Evolutionary conservation across 1,140 invertebrate species (phyloP).

Genomic region (Drosophila serrata): DNA sequence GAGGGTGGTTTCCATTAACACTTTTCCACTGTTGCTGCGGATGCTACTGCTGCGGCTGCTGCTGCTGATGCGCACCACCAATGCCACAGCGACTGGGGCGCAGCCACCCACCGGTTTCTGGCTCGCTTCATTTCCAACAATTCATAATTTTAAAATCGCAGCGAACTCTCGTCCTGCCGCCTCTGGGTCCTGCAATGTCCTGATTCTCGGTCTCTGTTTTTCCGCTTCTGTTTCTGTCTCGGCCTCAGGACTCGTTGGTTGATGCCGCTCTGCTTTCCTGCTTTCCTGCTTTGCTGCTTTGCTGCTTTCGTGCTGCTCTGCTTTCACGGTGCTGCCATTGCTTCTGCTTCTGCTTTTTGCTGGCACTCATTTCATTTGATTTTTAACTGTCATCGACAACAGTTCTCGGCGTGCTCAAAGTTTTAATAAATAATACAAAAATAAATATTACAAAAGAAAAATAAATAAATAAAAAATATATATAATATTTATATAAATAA

Average conservation of each 20-base stretch:
- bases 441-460: not conserved
- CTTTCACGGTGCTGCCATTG: conserved; percentile 21
- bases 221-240: conserved; percentile 31
- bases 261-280: conserved; percentile 21
- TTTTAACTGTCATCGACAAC: conserved; percentile 83
- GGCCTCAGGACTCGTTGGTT: conserved; percentile 44
- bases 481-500: not conserved
- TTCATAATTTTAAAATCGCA: conserved; percentile 85
- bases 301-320: conserved; percentile 18
- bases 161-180: conserved; percentile 38
- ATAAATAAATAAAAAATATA: not conserved
- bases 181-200: conserved; percentile 19
- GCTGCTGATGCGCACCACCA: conserved; percentile 67
- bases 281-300: conserved; percentile 38
- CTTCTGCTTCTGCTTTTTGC: conserved; percentile 25
- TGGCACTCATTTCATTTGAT: conserved; percentile 83
- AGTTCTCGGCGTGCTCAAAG: conserved; percentile 39
- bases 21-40: conserved; percentile 28
- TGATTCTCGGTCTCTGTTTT: conserved; percentile 24
- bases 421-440: not conserved
- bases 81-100: conserved; percentile 37
- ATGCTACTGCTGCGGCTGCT: conserved; percentile 26
- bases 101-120: conserved; percentile 60
- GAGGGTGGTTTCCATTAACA: conserved; percentile 52
- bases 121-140: conserved; percentile 72